Percentiles rank a stretch among this genome's conserved stretches.
Evolutionary conservation across 2,797 vertebrate species (phyloP).

Genomic region (Alauda arvensis): DNA sequence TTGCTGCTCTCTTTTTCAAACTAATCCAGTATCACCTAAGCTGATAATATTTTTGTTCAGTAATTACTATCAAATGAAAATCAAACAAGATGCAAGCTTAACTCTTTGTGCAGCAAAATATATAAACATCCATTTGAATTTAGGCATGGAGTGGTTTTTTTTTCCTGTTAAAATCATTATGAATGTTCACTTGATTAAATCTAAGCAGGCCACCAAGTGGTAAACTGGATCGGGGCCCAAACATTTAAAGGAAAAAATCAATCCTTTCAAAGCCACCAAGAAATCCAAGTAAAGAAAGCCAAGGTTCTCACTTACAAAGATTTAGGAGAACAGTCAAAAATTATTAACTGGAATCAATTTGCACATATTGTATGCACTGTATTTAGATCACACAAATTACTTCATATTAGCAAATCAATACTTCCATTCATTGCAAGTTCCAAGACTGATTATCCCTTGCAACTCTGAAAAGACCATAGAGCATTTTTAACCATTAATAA

Average conservation of each 20-base stretch:
- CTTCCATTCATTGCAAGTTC: background rate
- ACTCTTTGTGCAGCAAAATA: background rate
- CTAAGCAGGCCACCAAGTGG: background rate
- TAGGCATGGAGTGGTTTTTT: background rate
- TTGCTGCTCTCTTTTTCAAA: background rate
- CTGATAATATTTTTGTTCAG: background rate
- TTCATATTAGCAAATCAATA: slow-evolving; percentile 42
- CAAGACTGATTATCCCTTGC: slow-evolving; percentile 10
- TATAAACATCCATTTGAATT: background rate
- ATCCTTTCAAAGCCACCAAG: background rate
- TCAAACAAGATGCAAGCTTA: background rate
- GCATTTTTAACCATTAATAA: slow-evolving; percentile 22
- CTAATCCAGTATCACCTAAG: background rate
- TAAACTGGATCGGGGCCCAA: background rate
- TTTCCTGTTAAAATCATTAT: background rate
- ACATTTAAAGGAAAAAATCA: slow-evolving; percentile 9
- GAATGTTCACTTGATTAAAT: background rate
- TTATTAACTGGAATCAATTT: slow-evolving; percentile 34
- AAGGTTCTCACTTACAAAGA: background rate
- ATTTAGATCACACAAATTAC: slow-evolving; percentile 50
- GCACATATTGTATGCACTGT: background rate
- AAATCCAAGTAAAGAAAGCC: background rate
- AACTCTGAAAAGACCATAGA: background rate
- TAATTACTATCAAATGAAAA: background rate
- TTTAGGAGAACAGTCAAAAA: slow-evolving; percentile 17